A percentile compares a stretch with the other conserved stretches of the same genome.
Conservation (phyloP, 2,797 vertebrate species). For the Naso thynnoides region DNA sequence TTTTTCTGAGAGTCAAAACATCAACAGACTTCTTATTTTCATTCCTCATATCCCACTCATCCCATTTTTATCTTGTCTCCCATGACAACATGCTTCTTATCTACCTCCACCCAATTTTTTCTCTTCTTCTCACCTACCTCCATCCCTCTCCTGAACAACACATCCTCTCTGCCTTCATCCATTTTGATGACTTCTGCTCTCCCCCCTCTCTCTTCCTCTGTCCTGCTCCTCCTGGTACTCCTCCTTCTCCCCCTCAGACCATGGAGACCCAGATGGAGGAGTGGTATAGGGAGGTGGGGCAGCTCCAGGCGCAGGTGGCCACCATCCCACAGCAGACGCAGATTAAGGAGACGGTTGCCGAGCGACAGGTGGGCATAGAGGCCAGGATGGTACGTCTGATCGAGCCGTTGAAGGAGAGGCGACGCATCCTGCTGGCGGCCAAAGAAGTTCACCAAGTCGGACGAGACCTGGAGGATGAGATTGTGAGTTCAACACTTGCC, state of each 20-base stretch:
- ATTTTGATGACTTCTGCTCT: slow-evolving; percentile 16
- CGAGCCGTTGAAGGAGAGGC: slow-evolving; percentile 92
- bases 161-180: neutral
- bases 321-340: slow-evolving; percentile 88
- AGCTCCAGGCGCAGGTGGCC: slow-evolving; percentile 88
- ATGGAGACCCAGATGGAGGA: slow-evolving; percentile 95
- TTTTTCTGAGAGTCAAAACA: neutral
- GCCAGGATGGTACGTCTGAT: slow-evolving; percentile 92
- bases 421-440: slow-evolving; percentile 91
- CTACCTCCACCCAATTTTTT: slow-evolving; percentile 14
- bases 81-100: slow-evolving; percentile 5
- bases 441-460: slow-evolving; percentile 95
- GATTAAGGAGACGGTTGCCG: slow-evolving; percentile 84
- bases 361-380: slow-evolving; percentile 88
- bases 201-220: slow-evolving; percentile 6
- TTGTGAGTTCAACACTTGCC: slow-evolving; percentile 83
- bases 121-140: slow-evolving; percentile 6
- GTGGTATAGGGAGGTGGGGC: slow-evolving; percentile 92
- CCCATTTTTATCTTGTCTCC: slow-evolving; percentile 28
- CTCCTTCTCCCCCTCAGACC: slow-evolving; percentile 77
- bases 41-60: slow-evolving; percentile 26
- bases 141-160: slow-evolving; percentile 1
- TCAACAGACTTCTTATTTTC: neutral
- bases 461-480: slow-evolving; percentile 94
- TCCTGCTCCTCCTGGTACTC: neutral